Evolutionary conservation across 2,888 invertebrate genomes (phyloP), one percentile per base, ranked within the genome.

Genomic region (Platycnemis pennipes): DNA sequence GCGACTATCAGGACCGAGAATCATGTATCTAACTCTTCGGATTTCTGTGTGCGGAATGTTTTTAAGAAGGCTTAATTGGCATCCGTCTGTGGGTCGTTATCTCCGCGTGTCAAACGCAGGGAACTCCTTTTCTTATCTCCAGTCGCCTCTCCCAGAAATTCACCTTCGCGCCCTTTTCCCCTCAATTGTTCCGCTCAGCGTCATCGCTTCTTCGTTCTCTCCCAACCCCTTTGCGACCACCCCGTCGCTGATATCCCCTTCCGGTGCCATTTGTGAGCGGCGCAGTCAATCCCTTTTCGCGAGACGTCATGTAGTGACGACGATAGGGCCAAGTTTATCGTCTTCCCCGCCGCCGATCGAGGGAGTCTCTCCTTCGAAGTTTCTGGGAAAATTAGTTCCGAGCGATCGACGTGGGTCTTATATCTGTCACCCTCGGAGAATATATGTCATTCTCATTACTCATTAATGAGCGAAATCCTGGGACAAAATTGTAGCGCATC

Each of bases 21-120:
- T 77, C 77, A 77, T 77, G 77, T 77, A 77, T 77, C 77, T 77
- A 31, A 42, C 8, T 37, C 63, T 42, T 8, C 49, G n/a, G 63
- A 63, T 44, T 56, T 56, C 56, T 37, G 4, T 63, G 91, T 53
- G 77, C 42, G 37, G n/a, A 63, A 63, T 63, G 16, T 91, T 91
- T 91, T 91, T 56, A 91, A 91, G 77, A 63, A n/a, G 63, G n/a
- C 42, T 63, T 91, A 91, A 91, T 91, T 91, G 91, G 63, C 91
- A 91, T n/a, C 91, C 91, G 31, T 56, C 56, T 91, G 26, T 11
- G 77, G 77, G 77, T 63, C 63, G 44, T 91, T 91, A 91, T 91
- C 91, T 91, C 63, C 44, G n/a, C 44, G 91, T 91, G 91, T 91
- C 91, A 91, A 31, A 44, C 63, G 69, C 91, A 91, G 63, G 56